phyloP scores from a whole-genome alignment of 2,888 invertebrate genomes.

The Polia nebulosa region DNA sequence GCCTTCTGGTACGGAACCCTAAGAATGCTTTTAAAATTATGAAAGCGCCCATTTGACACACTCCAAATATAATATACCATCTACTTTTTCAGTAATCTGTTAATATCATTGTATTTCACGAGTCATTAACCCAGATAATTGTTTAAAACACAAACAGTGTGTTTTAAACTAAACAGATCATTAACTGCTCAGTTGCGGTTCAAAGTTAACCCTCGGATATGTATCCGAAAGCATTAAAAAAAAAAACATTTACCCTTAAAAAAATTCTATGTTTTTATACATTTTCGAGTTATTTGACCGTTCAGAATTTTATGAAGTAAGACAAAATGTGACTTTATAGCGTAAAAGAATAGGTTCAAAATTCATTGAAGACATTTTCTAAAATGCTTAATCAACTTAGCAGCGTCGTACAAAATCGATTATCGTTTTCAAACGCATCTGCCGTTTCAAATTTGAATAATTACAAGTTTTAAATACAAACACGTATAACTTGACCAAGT shows the following conservation, averaged over 20 bases:
- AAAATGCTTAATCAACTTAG: slow-evolving; percentile 60
- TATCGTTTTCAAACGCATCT: slow-evolving; percentile 83
- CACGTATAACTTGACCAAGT: slow-evolving; percentile 58
- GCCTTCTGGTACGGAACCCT: no score
- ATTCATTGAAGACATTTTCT: slow-evolving; percentile 21
- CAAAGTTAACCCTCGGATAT: slow-evolving; percentile 15
- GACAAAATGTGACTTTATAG: slow-evolving; percentile 4
- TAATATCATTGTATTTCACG: slow-evolving; percentile 66
- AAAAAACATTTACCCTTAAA: background rate
- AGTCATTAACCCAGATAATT: slow-evolving; percentile 78
- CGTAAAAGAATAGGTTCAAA: background rate
- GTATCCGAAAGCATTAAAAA: background rate
- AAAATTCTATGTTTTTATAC: background rate
- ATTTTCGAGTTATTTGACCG: background rate
- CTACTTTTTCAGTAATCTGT: slow-evolving; percentile 27
- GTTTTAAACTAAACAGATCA: slow-evolving; percentile 74
- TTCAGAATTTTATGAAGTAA: background rate
- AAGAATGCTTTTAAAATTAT: slow-evolving; percentile 8
- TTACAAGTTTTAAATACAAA: slow-evolving; percentile 81
- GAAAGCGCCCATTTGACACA: slow-evolving; percentile 14
- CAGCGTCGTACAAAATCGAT: slow-evolving; percentile 60
- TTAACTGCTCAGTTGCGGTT: slow-evolving; percentile 69
- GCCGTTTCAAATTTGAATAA: slow-evolving; percentile 89
- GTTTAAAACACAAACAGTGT: slow-evolving; percentile 60
- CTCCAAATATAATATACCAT: slow-evolving; percentile 2